phyloP scores from a whole-genome alignment of 2,888 invertebrate genomes.

The Drosophila colorata region DNA sequence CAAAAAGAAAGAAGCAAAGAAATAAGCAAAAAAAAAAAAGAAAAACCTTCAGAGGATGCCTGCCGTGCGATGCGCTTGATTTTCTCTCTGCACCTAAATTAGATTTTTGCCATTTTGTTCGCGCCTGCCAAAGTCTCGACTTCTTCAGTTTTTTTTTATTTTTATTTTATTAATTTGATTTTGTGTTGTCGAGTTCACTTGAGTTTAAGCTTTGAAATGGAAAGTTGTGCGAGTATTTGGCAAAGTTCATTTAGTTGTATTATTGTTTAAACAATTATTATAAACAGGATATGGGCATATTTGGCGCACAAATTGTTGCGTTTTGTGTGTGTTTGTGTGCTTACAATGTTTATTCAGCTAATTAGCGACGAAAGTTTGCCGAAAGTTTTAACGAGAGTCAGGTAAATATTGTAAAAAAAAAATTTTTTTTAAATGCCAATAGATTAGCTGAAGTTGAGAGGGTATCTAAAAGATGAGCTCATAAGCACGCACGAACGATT shows the following conservation, averaged over 20 bases:
- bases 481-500: not conserved
- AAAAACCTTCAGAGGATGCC: slow-evolving; percentile 49
- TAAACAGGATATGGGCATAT: slow-evolving; percentile 56
- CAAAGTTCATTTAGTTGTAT: slow-evolving; percentile 26
- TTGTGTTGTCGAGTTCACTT: slow-evolving; percentile 21
- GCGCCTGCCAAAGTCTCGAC: slow-evolving; percentile 33
- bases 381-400: slow-evolving; percentile 30
- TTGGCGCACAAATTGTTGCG: slow-evolving; percentile 35
- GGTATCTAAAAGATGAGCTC: slow-evolving; percentile 1
- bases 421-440: slow-evolving; percentile 19
- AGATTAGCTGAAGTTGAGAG: slow-evolving; percentile 27
- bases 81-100: slow-evolving; percentile 75
- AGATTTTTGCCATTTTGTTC: slow-evolving; percentile 46
- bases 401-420: slow-evolving; percentile 32
- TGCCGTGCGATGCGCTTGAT: slow-evolving; percentile 60
- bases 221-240: slow-evolving; percentile 34
- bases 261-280: slow-evolving; percentile 46
- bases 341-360: slow-evolving; percentile 44
- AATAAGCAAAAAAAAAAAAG: slow-evolving; percentile 9
- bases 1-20: not conserved
- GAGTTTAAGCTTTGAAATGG: slow-evolving; percentile 44
- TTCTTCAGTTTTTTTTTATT: slow-evolving; percentile 10
- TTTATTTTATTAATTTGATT: slow-evolving; percentile 56
- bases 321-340: slow-evolving; percentile 10
- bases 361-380: slow-evolving; percentile 56